Conservation (phyloP, 2,797 vertebrate species). For the Champsocephalus esox region DNA sequence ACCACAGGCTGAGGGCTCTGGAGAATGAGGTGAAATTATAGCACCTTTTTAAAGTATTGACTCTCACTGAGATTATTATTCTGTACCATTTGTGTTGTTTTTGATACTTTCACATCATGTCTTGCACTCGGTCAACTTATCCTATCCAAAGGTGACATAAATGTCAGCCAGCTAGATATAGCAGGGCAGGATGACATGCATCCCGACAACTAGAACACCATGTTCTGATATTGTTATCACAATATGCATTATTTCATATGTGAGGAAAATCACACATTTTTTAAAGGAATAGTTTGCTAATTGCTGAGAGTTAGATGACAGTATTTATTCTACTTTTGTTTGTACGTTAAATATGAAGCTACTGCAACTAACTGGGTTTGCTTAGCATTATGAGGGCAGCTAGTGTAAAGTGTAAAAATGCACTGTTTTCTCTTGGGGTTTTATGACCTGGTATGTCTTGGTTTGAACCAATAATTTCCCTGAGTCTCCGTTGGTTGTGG, state of each 20-base stretch:
- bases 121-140: neutral
- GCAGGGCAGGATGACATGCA: neutral
- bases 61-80: neutral
- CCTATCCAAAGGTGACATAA: neutral
- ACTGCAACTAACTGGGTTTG: no score
- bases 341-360: neutral
- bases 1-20: constrained; percentile 85
- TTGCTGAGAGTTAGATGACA: neutral
- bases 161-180: constrained; percentile 11
- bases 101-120: neutral
- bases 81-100: neutral
- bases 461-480: no score
- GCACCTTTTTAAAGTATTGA: neutral
- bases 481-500: no score
- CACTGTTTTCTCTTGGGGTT: no score
- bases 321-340: no score
- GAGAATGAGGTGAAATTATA: constrained; percentile 85
- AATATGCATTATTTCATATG: neutral
- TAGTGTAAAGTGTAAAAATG: no score
- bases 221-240: constrained; percentile 8
- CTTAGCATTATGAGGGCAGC: no score
- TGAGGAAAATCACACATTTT: neutral
- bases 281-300: neutral
- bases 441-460: no score
- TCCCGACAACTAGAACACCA: neutral